These are phyloP conservation scores for Halichondria panicea DNA, from an alignment of 37 sponge, comb jelly and placozoan species.

Conservation along the genomic window DNA sequence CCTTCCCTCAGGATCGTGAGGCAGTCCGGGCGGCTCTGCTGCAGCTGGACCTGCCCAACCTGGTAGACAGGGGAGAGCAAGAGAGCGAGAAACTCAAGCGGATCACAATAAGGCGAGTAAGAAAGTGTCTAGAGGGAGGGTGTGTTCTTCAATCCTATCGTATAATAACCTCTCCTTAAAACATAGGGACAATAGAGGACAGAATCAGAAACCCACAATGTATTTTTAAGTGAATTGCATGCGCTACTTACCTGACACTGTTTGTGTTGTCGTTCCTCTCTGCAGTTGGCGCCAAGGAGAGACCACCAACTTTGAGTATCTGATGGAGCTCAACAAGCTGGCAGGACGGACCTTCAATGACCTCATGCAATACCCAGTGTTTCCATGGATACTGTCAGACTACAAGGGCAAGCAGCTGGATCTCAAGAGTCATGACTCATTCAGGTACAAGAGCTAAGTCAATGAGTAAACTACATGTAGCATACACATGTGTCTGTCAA, in stretches of 20 bases:
- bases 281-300: conserved; percentile 88
- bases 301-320: conserved; percentile 97
- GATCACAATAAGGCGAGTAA: conserved; percentile 46
- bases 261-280: background rate
- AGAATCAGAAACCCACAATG: too few relatives aligned
- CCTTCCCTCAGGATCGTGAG: conserved; percentile 46
- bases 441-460: conserved; percentile 75
- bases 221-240: too few relatives aligned
- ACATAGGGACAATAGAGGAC: too few relatives aligned
- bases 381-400: conserved; percentile 95
- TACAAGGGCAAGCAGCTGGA: conserved; percentile 83
- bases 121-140: too few relatives aligned
- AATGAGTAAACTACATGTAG: too few relatives aligned
- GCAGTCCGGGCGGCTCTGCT: conserved; percentile 50
- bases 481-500: too few relatives aligned
- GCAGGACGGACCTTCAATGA: conserved; percentile 99
- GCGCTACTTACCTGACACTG: background rate
- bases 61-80: conserved; percentile 79
- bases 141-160: background rate
- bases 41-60: conserved; percentile 76
- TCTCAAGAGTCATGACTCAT: conserved; percentile 59
- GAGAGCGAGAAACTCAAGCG: conserved; percentile 56
- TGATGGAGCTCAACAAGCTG: conserved; percentile 97
- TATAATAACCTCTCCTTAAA: too few relatives aligned
- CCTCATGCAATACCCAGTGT: conserved; percentile 99